phyloP scores from a whole-genome alignment of 2,797 vertebrate genomes.

The Fringilla coelebs region DNA sequence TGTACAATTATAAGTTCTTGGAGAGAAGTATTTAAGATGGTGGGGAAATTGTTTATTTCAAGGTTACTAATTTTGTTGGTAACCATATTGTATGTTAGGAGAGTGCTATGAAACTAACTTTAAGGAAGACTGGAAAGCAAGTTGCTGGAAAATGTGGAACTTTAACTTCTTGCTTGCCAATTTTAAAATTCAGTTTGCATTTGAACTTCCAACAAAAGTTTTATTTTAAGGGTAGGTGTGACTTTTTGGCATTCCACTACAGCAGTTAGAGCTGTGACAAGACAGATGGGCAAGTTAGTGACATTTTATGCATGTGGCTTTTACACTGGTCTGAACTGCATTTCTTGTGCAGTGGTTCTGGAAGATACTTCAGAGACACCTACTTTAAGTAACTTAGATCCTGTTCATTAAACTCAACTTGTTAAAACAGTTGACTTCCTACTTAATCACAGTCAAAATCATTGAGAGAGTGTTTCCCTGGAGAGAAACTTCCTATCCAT shows the following conservation, averaged over 20 bases:
- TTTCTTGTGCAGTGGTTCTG: background rate
- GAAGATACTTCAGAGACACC: background rate
- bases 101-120: background rate
- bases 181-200: background rate
- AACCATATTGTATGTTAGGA: background rate
- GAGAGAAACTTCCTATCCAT: background rate
- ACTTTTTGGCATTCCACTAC: background rate
- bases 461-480: background rate
- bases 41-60: background rate
- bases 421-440: background rate
- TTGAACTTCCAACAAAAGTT: background rate
- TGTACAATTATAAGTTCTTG: background rate
- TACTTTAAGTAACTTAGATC: background rate
- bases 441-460: background rate
- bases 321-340: background rate
- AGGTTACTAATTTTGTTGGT: background rate
- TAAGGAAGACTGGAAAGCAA: background rate
- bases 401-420: background rate
- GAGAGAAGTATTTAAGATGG: background rate
- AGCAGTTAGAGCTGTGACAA: background rate
- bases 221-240: background rate
- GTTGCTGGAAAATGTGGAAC: background rate
- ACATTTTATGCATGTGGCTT: background rate
- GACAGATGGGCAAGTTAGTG: background rate
- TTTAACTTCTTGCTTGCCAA: background rate